phyloP scores from a whole-genome alignment of 2,888 invertebrate species.

The Phymatocera aterrima region DNA sequence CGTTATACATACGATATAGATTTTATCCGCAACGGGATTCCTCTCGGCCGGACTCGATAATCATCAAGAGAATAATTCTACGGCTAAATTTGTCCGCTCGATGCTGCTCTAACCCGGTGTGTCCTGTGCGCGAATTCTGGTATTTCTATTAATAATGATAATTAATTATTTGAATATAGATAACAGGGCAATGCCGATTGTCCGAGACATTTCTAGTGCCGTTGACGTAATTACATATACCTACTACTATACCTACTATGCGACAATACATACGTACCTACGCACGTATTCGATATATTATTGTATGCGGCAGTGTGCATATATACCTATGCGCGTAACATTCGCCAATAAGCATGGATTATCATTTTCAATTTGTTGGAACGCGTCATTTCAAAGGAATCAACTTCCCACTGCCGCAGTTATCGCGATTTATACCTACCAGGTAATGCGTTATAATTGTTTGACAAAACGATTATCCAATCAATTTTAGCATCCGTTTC shows the following conservation, averaged over 20 bases:
- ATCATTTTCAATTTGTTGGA: background rate
- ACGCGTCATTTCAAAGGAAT: background rate
- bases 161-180: slow-evolving; percentile 20
- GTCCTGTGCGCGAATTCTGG: background rate
- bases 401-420: too few relatives aligned
- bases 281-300: background rate
- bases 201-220: background rate
- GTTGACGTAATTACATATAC: too few relatives aligned
- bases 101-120: background rate
- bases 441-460: too few relatives aligned
- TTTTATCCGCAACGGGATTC: background rate
- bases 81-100: background rate
- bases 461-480: too few relatives aligned
- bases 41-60: slow-evolving; percentile 1
- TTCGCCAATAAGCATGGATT: background rate
- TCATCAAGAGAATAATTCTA: slow-evolving; percentile 31
- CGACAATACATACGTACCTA: too few relatives aligned
- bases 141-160: slow-evolving; percentile 41
- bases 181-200: background rate
- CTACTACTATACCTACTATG: too few relatives aligned
- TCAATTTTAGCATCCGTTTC: too few relatives aligned
- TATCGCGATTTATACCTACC: too few relatives aligned
- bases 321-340: background rate
- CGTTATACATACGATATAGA: background rate
- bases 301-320: too few relatives aligned